Conservation (phyloP, 2,888 invertebrate species). For the Muscina levida region DNA sequence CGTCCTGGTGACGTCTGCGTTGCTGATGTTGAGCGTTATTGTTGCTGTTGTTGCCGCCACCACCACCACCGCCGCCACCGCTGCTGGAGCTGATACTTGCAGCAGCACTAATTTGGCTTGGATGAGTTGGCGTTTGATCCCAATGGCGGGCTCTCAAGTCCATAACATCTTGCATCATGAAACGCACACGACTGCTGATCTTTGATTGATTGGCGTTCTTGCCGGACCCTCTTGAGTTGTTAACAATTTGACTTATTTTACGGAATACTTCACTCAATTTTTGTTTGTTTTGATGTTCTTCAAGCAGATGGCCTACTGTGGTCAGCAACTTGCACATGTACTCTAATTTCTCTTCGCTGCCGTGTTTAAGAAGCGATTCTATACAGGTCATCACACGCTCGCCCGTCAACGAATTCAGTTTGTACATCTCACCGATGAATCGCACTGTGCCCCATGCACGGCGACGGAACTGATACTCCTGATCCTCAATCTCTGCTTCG, state of each 20-base stretch:
- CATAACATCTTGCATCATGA: conserved; percentile 78
- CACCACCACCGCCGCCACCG: conserved; percentile 49
- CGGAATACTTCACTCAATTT: conserved; percentile 74
- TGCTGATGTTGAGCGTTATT: conserved; percentile 11
- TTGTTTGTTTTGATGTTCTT: conserved; percentile 56
- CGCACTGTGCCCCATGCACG: conserved; percentile 79
- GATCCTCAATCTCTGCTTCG: conserved; percentile 76
- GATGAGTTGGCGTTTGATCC: conserved; percentile 70
- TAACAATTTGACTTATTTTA: conserved; percentile 72
- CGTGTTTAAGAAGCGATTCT: conserved; percentile 74
- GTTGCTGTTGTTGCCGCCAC: neutral
- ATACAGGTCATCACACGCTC: conserved; percentile 75
- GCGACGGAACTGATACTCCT: conserved; percentile 77
- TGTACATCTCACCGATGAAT: conserved; percentile 77
- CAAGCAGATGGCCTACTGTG: conserved; percentile 76
- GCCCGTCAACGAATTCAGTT: conserved; percentile 73
- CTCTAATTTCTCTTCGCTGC: conserved; percentile 77
- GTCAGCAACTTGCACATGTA: conserved; percentile 77
- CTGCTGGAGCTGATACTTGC: conserved; percentile 31
- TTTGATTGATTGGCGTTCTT: conserved; percentile 63
- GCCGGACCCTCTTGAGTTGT: conserved; percentile 65
- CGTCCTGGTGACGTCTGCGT: conserved; percentile 28
- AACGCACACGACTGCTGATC: conserved; percentile 77
- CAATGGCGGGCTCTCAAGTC: conserved; percentile 74
- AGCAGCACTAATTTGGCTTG: conserved; percentile 27